Percentiles rank a stretch among this genome's conserved stretches.
Conservation (phyloP, 2,113 vertebrate genomes). For the Neogale vison region DNA sequence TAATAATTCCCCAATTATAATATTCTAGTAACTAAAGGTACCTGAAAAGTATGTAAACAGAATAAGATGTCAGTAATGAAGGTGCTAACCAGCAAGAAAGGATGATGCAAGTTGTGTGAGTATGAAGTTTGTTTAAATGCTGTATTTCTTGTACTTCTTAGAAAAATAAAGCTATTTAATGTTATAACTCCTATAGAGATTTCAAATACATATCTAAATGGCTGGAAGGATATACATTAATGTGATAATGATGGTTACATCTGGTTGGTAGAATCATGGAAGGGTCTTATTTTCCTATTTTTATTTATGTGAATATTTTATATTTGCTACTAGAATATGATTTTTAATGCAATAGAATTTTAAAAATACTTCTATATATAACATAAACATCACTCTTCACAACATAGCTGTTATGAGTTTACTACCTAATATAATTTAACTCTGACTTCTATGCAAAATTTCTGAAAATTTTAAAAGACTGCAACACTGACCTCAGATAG, state of each 20-base stretch:
- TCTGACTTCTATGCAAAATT: neutral
- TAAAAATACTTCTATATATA: neutral
- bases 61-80: neutral
- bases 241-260: neutral
- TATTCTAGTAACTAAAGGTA: neutral
- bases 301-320: neutral
- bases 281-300: neutral
- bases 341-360: neutral
- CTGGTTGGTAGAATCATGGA: neutral
- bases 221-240: accelerated
- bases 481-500: neutral
- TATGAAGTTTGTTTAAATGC: neutral
- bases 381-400: neutral
- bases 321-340: neutral
- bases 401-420: neutral
- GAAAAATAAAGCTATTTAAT: neutral
- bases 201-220: neutral
- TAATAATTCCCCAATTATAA: neutral
- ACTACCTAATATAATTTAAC: neutral
- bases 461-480: neutral
- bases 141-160: neutral
- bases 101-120: neutral
- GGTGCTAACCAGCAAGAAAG: neutral
- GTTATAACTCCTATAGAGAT: neutral
- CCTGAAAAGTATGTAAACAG: neutral